Percentiles rank a stretch among this genome's conserved stretches.
Conservation (phyloP, 2,888 invertebrate species). For the Ashinkailepas kermadecensis region DNA sequence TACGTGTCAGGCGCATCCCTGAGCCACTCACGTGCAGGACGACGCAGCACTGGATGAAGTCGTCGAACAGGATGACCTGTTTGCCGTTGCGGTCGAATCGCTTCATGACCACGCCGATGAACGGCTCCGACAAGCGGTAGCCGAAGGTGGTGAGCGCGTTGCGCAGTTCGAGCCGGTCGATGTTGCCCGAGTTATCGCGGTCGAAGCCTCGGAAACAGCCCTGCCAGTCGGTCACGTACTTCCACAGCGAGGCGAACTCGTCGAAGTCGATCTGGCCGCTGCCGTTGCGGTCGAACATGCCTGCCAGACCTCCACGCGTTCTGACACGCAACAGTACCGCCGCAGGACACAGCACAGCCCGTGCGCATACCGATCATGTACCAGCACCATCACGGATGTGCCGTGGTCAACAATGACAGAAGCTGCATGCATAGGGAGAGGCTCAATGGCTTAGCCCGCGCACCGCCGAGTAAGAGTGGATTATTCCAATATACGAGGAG, state of each 20-base stretch:
- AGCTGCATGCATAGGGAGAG: too few relatives aligned
- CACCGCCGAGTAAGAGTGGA: too few relatives aligned
- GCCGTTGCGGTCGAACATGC: conserved; percentile 34
- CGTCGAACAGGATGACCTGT: conserved; percentile 90
- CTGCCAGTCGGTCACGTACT: conserved; percentile 97
- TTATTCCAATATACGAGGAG: too few relatives aligned
- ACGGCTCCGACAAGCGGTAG: conserved; percentile 69
- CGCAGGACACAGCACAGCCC: too few relatives aligned
- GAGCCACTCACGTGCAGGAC: conserved; percentile 72
- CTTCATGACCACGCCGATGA: conserved; percentile 69
- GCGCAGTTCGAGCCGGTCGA: conserved; percentile 82
- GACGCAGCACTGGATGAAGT: conserved; percentile 95
- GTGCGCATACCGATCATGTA: too few relatives aligned
- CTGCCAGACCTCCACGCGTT: conserved; percentile 26
- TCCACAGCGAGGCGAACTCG: conserved; percentile 94
- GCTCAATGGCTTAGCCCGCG: too few relatives aligned
- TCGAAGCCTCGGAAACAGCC: conserved; percentile 91
- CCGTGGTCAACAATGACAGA: too few relatives aligned
- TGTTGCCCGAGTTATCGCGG: conserved; percentile 80
- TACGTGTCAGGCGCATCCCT: too few relatives aligned
- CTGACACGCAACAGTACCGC: too few relatives aligned
- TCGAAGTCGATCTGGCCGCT: conserved; percentile 65
- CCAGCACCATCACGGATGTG: too few relatives aligned
- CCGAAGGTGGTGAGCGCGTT: conserved; percentile 85
- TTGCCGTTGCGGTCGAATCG: conserved; percentile 91